Base-by-base conservation (phyloP, 2,888 invertebrate genomes). In the Molorchus minor region DNA sequence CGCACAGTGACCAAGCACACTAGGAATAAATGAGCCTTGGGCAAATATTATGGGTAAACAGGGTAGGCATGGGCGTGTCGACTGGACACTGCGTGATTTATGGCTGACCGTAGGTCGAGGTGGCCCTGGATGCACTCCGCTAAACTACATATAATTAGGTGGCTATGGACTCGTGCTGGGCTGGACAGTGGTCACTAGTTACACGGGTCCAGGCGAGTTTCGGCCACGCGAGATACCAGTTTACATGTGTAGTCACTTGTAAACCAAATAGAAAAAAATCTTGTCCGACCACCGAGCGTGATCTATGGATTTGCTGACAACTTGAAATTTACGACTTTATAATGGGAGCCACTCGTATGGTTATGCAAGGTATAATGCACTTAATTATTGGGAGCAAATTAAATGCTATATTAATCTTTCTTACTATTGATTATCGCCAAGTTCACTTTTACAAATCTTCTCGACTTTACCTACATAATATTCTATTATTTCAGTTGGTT, bases 41-140 rank as follows among this genome's bases (percentile, higher is more conserved):
- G 70, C 78, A 79, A 80, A 79, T 80, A 79, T 80, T 80, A 76
- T 79, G 79, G 72, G 77, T 78, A 80, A 80, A 80, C 77, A 79
- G 70, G 75, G 76, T 70, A 72, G 75, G 74, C 71, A 64, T 69
- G 77, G 78, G 78, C 77, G 77, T 76, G 77, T 62, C 70, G 36
- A 47, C 57, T 58, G 70, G 70, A 71, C 72, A 65, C 64, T 54
- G 52, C 64, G 59, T 74, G 72, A 73, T 72, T 69, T 70, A 71
- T 71, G 46, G 64, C 58, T 61, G 66, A 64, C 69, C 68, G 41
- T 35, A 55, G 55, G 54, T 47, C 38, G 51, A 30, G 44, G 40
- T 49, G 17, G 38, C 20, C 51, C n/a, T 36, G 25, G 51, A 45
- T 47, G 58, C 36, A 54, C 54, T 41, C 46, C 35, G 41, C 58